These are phyloP conservation scores for Crossaster papposus DNA, from an alignment of 53 echinoderm and acorn worm species.

Conservation along the genomic window DNA sequence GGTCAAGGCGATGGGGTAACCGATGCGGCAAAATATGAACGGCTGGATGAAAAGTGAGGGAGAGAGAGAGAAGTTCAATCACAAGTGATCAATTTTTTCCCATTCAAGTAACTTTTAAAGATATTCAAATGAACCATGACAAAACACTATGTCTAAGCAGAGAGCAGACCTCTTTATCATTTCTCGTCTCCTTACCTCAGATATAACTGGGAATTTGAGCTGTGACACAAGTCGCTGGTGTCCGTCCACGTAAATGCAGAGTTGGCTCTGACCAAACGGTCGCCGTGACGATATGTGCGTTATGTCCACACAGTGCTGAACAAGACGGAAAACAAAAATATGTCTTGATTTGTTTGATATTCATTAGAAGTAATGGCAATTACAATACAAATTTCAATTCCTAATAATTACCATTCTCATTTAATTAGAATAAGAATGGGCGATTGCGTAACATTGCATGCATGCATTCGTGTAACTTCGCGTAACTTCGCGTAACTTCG, in stretches of 20 bases:
- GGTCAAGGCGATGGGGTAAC: conserved; percentile 65
- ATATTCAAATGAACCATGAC: no score
- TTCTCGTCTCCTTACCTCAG: conserved; percentile 75
- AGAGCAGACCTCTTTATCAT: neutral
- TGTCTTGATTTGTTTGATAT: neutral
- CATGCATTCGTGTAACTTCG: no score
- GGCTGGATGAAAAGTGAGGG: conserved; percentile 53
- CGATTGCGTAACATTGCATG: no score
- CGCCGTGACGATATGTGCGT: conserved; percentile 75
- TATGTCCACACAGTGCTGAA: conserved; percentile 90
- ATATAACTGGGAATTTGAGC: conserved; percentile 82
- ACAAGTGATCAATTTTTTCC: no score
- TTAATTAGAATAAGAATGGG: no score
- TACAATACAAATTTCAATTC: no score
- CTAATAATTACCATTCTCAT: no score
- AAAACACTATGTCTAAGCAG: no score
- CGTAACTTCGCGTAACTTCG: no score
- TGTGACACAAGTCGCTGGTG: conserved; percentile 78
- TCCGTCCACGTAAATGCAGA: conserved; percentile 88
- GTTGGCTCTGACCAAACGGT: conserved; percentile 92
- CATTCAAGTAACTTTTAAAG: no score
- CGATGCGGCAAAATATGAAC: conserved; percentile 80
- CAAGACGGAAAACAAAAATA: neutral
- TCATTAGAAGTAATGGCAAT: no score
- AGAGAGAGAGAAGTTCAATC: neutral